phyloP scores from a whole-genome alignment of 2,113 vertebrate genomes.

The Hydropotes inermis region DNA sequence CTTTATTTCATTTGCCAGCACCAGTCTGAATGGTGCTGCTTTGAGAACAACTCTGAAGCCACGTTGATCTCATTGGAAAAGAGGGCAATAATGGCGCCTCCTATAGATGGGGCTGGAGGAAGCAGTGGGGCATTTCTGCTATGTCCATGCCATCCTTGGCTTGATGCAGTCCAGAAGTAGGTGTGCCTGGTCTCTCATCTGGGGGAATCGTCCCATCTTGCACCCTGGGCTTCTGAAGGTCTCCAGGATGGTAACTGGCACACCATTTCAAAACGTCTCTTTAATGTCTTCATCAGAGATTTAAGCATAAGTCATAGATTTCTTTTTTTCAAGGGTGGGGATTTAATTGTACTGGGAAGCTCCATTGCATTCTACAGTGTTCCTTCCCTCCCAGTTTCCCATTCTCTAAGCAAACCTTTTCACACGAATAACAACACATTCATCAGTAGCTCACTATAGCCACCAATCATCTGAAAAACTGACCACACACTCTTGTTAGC shows the following conservation, averaged over 20 bases:
- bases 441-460: background rate
- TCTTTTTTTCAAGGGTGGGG: background rate
- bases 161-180: background rate
- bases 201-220: background rate
- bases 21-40: background rate
- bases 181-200: accelerated
- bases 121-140: background rate
- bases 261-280: background rate
- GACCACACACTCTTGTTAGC: background rate
- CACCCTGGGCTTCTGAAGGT: background rate
- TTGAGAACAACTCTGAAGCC: background rate
- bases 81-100: accelerated
- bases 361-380: background rate
- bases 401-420: background rate
- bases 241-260: background rate
- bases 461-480: background rate
- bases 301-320: background rate
- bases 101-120: background rate
- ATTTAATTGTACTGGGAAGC: background rate
- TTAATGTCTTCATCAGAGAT: background rate
- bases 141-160: background rate
- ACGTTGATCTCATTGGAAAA: background rate
- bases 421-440: background rate
- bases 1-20: background rate
- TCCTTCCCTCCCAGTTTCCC: background rate